A percentile compares a stretch with the other conserved stretches of the same genome.
Evolutionary conservation across 2,113 vertebrate genomes (phyloP).

Genomic region (Sinosuthora webbiana): DNA sequence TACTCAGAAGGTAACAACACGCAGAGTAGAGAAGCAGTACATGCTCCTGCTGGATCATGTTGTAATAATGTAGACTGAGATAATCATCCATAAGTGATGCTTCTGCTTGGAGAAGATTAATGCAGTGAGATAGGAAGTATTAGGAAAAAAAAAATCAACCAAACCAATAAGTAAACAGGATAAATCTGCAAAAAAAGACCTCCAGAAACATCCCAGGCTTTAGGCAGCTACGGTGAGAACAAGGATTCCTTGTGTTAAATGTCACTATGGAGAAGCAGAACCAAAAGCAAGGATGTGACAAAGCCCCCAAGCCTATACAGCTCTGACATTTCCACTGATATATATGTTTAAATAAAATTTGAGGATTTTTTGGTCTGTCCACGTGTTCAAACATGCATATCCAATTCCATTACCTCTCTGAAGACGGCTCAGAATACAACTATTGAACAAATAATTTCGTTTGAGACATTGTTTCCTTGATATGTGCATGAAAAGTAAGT

Average conservation of each 20-base stretch:
- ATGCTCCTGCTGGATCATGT: background rate
- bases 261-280: background rate
- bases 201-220: background rate
- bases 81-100: background rate
- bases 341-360: background rate
- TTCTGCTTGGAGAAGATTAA: background rate
- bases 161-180: background rate
- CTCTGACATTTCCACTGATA: background rate
- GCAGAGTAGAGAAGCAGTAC: background rate
- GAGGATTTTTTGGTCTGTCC: background rate
- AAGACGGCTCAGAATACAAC: background rate
- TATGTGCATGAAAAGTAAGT: background rate
- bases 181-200: background rate
- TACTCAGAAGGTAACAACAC: background rate
- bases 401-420: background rate
- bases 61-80: background rate
- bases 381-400: background rate
- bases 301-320: background rate
- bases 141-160: fast-evolving
- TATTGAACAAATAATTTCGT: background rate
- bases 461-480: background rate
- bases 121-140: background rate
- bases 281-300: background rate
- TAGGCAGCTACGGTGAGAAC: background rate
- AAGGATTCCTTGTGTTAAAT: background rate